phyloP scores from a whole-genome alignment of 2,113 vertebrate species.

The Sisor rabdophorus region DNA sequence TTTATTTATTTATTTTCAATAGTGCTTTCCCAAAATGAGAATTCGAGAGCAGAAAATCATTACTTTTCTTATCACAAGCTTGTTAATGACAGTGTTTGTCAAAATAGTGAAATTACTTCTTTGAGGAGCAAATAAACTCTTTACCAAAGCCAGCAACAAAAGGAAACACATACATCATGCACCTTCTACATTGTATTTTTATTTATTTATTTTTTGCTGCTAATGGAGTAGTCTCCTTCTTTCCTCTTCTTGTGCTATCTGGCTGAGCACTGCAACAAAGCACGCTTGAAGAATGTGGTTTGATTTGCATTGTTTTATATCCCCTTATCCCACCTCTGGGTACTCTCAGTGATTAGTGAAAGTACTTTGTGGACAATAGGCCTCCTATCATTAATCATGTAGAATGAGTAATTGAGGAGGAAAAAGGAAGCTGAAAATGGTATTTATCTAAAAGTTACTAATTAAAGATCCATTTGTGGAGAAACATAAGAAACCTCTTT shows the following conservation, averaged over 20 bases:
- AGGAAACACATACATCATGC: constrained; percentile 43
- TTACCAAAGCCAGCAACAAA: constrained; percentile 40
- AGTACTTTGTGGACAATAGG: constrained; percentile 66
- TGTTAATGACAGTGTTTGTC: constrained; percentile 49
- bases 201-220: constrained; percentile 2
- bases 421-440: constrained; percentile 56
- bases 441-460: constrained; percentile 64
- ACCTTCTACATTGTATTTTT: constrained; percentile 34
- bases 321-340: constrained; percentile 48
- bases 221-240: constrained; percentile 47
- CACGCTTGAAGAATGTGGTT: constrained; percentile 68
- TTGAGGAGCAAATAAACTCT: constrained; percentile 47
- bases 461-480: constrained; percentile 60
- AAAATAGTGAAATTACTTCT: constrained; percentile 52
- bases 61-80: constrained; percentile 38
- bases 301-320: constrained; percentile 74
- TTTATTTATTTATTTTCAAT: constrained; percentile 12
- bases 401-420: constrained; percentile 65
- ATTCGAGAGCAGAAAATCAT: constrained; percentile 37
- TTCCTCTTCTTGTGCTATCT: constrained; percentile 32
- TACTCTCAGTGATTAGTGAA: constrained; percentile 72
- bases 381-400: constrained; percentile 70
- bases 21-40: constrained; percentile 3
- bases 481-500: constrained; percentile 57
- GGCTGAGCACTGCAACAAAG: constrained; percentile 24